Evolutionary conservation across 2,797 vertebrate species (phyloP).

Genomic region (Rhinella marina): DNA sequence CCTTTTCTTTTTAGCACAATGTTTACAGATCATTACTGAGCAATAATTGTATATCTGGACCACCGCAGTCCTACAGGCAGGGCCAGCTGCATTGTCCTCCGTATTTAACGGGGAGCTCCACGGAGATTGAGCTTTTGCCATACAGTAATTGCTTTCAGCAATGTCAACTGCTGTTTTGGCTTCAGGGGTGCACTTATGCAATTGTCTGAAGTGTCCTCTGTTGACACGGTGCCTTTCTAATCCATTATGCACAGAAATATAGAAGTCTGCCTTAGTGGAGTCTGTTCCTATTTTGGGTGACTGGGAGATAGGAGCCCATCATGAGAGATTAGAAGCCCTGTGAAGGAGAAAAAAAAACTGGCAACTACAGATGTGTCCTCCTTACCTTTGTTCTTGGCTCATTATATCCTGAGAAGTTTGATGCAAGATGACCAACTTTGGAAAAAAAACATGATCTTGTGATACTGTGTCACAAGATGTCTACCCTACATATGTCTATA

Average conservation of each 20-base stretch:
- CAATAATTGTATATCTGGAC: conserved; percentile 8
- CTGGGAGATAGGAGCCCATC: too few relatives aligned
- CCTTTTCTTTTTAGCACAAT: conserved; percentile 39
- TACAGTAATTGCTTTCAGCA: neutral
- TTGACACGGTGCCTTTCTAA: neutral
- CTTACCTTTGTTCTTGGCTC: too few relatives aligned
- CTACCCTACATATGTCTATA: too few relatives aligned
- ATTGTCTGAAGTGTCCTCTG: neutral
- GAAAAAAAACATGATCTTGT: too few relatives aligned
- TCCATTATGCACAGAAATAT: too few relatives aligned
- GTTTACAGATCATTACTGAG: conserved; percentile 57
- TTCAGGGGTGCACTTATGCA: neutral
- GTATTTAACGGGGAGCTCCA: neutral
- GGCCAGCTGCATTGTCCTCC: conserved; percentile 28
- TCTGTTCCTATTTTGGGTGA: neutral
- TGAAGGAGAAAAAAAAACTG: too few relatives aligned
- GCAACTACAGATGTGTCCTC: too few relatives aligned
- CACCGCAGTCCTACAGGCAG: conserved; percentile 10
- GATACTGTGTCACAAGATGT: too few relatives aligned
- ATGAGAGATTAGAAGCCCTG: too few relatives aligned
- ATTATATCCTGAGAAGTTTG: too few relatives aligned
- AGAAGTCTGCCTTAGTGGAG: neutral
- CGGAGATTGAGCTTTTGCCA: too few relatives aligned
- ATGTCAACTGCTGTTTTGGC: neutral
- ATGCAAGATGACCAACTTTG: too few relatives aligned